Evolutionary conservation across 2,888 invertebrate species (phyloP), one percentile per base, ranked within the genome.

Genomic region (Epinotia bilunana): DNA sequence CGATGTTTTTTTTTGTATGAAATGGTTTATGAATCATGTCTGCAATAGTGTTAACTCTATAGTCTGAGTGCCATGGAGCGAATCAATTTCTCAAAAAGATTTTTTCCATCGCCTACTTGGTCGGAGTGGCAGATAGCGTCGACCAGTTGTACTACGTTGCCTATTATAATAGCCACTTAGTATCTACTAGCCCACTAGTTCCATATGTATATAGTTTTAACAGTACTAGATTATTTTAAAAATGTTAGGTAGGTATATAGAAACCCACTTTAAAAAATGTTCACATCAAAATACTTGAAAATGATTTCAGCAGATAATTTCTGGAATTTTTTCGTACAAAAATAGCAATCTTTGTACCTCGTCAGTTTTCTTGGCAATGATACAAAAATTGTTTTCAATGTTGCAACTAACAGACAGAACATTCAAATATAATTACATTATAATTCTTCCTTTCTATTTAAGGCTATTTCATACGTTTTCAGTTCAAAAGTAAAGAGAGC

Each of bases 401-500:
- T 49, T 16, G 16, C 49, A 49, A 7, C 43, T 49, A 16, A 16
- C 5, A 49, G 2, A n/a, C 53, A n/a, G 7, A 53, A 39, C 9
- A 39, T 39, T 9, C 39, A 39, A 39, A n/a, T n/a, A n/a, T 5
- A n/a, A 49, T 49, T 6, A 16, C 6, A 13, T n/a, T 49, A 16
- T 49, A 6, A n/a, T 53, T n/a, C n/a, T 0, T n/a, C 3, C 12
- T 4, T 20, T 12, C 57, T 57, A 57, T 11, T 33, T 23, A 33
- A 18, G 28, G 75, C 68, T 43, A 73, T 75, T 75, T 61, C 74
- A 57, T 61, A 72, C 28, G 73, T 77, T 77, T 77, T 77, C 72
- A 64, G 64, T 60, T 79, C 78, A 84, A 83, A 88, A 87, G 89
- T 90, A 92, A 92, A 87, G 91, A 92, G 92, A 91, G 90, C 92